These are phyloP conservation scores for Diaphora mendica DNA, from an alignment of 2,888 invertebrate species.

Conservation along the genomic window DNA sequence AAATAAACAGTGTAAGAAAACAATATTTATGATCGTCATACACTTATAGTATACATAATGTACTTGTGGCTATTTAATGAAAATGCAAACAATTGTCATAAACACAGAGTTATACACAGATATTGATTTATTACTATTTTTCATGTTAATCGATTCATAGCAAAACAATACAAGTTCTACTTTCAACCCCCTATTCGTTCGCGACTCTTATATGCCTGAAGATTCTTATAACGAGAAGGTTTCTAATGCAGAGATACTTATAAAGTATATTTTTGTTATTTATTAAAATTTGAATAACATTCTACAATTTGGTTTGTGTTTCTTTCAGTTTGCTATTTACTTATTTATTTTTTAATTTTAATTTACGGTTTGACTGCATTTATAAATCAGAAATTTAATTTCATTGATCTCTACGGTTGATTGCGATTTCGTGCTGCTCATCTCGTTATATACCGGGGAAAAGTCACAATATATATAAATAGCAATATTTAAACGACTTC, in stretches of 20 bases:
- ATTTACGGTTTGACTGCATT: too few species aligned
- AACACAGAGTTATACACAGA: conserved; percentile 30
- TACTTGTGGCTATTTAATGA: conserved; percentile 41
- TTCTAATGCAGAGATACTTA: too few species aligned
- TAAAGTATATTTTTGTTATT: not conserved
- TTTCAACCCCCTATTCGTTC: not conserved
- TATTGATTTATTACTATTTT: not conserved
- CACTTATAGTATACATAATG: not conserved
- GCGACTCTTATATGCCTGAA: not conserved
- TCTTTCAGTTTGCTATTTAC: too few species aligned
- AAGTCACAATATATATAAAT: too few species aligned
- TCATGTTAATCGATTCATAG: not conserved
- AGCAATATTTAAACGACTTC: too few species aligned
- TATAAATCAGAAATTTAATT: too few species aligned
- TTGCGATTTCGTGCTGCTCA: too few species aligned
- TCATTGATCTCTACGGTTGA: too few species aligned
- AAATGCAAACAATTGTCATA: conserved; percentile 39
- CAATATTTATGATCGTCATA: not conserved
- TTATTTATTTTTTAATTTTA: too few species aligned
- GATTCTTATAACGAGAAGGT: too few species aligned
- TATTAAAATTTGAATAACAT: too few species aligned
- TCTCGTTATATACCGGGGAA: not conserved
- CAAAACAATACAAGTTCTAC: not conserved
- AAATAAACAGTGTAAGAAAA: conserved; percentile 8
- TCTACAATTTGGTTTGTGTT: too few species aligned